Conservation (phyloP, 2,797 vertebrate genomes). For the Coregonus suidteri region DNA sequence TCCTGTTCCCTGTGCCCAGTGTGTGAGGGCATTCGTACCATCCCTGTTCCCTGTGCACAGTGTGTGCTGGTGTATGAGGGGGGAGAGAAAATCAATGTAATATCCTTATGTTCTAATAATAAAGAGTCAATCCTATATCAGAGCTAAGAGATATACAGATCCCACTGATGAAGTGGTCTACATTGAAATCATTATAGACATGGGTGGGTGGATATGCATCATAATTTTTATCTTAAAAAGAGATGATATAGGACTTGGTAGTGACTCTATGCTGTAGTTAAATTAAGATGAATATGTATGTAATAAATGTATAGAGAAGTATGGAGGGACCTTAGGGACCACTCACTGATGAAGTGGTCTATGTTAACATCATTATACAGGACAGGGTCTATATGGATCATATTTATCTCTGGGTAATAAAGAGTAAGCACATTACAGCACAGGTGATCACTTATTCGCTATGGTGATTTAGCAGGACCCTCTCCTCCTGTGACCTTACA, state of each 20-base stretch:
- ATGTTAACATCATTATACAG: conserved; percentile 51
- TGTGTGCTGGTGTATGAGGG: too few relatives aligned
- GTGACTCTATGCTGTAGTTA: not conserved
- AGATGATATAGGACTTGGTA: too few relatives aligned
- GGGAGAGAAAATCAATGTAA: too few relatives aligned
- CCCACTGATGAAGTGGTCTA: too few relatives aligned
- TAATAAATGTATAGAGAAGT: too few relatives aligned
- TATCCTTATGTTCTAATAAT: too few relatives aligned
- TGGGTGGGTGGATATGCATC: not conserved
- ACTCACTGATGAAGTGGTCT: conserved; percentile 54
- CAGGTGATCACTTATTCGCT: conserved; percentile 70
- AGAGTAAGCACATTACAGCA: conserved; percentile 70
- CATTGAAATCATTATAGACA: too few relatives aligned
- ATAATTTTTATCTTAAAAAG: too few relatives aligned
- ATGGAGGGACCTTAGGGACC: conserved; percentile 59
- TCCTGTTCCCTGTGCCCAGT: not conserved
- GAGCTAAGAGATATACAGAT: too few relatives aligned
- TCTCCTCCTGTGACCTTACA: conserved; percentile 59
- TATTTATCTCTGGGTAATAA: conserved; percentile 75
- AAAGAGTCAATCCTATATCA: too few relatives aligned
- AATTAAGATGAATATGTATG: not conserved
- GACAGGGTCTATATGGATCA: conserved; percentile 65
- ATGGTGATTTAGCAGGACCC: conserved; percentile 68
- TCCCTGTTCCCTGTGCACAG: too few relatives aligned
- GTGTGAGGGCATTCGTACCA: not conserved